Conservation (phyloP, 1,140 invertebrate species). For the Samia ricini region DNA sequence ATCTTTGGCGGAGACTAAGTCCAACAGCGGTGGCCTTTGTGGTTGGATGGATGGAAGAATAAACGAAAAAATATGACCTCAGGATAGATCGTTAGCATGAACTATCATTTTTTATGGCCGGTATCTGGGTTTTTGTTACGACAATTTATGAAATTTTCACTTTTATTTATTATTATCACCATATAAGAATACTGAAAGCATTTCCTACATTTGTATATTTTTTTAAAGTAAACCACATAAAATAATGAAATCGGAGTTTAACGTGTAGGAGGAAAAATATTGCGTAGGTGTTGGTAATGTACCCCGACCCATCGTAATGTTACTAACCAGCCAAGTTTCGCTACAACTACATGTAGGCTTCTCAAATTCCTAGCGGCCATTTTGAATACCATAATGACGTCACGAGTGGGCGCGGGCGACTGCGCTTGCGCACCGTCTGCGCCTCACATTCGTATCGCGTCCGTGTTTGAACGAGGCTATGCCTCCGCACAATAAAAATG, state of each 20-base stretch:
- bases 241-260: too few species aligned
- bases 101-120: neutral
- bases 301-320: constrained; percentile 3
- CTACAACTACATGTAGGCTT: constrained; percentile 58
- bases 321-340: constrained; percentile 24
- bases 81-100: neutral
- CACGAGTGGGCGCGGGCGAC: constrained; percentile 67
- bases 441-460: constrained; percentile 58
- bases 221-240: too few species aligned
- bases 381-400: constrained; percentile 74
- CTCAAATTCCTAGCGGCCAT: constrained; percentile 71
- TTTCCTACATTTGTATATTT: too few species aligned
- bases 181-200: neutral
- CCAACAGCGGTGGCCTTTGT: too few species aligned
- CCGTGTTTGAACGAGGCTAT: constrained; percentile 60
- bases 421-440: constrained; percentile 55
- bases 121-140: neutral
- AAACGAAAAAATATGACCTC: neutral
- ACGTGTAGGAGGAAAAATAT: constrained; percentile 2
- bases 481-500: constrained; percentile 63
- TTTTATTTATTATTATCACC: neutral
- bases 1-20: too few species aligned
- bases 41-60: too few species aligned
- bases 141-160: neutral
- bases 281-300: constrained; percentile 10